Evolutionary conservation across 2,113 vertebrate genomes (phyloP).

Genomic region (Polypterus bichir): DNA sequence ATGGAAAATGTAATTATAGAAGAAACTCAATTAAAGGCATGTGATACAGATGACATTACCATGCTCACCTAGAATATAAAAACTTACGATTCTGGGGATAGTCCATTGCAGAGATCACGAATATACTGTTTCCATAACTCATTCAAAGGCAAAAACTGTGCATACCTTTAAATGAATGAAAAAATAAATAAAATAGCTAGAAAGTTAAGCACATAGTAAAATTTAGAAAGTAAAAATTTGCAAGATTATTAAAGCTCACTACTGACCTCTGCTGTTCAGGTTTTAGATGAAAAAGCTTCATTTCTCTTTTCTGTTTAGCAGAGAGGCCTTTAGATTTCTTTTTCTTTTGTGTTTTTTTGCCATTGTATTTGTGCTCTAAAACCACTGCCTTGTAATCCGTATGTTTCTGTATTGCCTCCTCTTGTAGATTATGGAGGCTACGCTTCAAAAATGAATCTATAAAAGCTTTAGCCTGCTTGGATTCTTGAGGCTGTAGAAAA

Average conservation of each 20-base stretch:
- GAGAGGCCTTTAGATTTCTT: conserved; percentile 55
- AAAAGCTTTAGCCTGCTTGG: conserved; percentile 44
- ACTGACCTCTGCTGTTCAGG: conserved; percentile 67
- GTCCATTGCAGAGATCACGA: conserved; percentile 63
- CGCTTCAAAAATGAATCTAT: conserved; percentile 61
- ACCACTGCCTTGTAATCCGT: conserved; percentile 64
- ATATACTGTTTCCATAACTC: conserved; percentile 86
- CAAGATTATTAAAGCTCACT: neutral
- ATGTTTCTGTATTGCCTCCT: conserved; percentile 23
- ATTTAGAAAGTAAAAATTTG: too few species aligned
- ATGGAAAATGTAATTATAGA: too few species aligned
- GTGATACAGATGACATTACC: too few species aligned
- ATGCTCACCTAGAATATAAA: too few species aligned
- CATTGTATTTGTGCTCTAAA: conserved; percentile 44
- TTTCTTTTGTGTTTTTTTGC: conserved; percentile 30
- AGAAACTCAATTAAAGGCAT: too few species aligned
- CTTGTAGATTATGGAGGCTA: conserved; percentile 30
- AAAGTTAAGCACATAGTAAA: neutral
- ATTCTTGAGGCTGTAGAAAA: conserved; percentile 32
- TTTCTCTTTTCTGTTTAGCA: conserved; percentile 50
- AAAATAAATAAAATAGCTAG: neutral
- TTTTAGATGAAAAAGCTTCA: conserved; percentile 65
- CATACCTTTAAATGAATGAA: conserved; percentile 48
- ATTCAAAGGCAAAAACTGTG: conserved; percentile 75
- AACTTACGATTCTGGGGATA: conserved; percentile 62